Percentiles rank a stretch among this genome's conserved stretches.
phyloP scores from a whole-genome alignment of 2,888 invertebrate genomes.

The Sarcophaga variegata region DNA sequence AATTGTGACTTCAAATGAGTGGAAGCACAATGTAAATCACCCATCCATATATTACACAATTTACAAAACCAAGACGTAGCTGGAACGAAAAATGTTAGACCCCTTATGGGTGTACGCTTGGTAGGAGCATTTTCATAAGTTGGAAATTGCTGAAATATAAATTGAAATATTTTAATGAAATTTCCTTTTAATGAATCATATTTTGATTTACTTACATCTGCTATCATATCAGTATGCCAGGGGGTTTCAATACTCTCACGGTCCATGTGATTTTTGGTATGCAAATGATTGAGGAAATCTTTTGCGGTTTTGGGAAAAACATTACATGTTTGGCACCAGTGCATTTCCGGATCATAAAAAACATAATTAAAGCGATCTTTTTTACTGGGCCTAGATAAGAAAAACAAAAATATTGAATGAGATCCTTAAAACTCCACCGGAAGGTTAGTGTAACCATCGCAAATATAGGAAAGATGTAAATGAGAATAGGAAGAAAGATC shows the following conservation, averaged over 20 bases:
- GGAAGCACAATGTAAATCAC: conserved; percentile 93
- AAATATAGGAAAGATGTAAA: too few species aligned
- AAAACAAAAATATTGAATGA: background rate
- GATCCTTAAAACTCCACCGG: too few species aligned
- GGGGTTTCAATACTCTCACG: conserved; percentile 79
- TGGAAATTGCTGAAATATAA: conserved; percentile 84
- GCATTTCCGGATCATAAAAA: conserved; percentile 94
- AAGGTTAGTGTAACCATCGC: too few species aligned
- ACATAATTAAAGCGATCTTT: conserved; percentile 86
- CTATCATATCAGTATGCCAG: conserved; percentile 79
- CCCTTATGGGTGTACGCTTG: conserved; percentile 92
- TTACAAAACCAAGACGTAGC: conserved; percentile 95
- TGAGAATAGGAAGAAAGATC: too few species aligned
- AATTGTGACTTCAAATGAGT: conserved; percentile 90
- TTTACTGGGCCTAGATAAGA: conserved; percentile 64
- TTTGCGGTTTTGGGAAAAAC: conserved; percentile 93
- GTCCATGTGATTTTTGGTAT: conserved; percentile 88
- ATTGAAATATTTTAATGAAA: background rate
- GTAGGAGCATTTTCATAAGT: conserved; percentile 87
- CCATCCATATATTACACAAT: conserved; percentile 93
- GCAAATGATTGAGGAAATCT: conserved; percentile 92
- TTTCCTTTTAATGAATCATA: background rate
- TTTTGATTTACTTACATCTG: conserved; percentile 75
- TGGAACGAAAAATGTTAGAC: conserved; percentile 93
- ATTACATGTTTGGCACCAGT: conserved; percentile 94